phyloP scores from a whole-genome alignment of 2,113 vertebrate genomes.

The Perca fluviatilis region DNA sequence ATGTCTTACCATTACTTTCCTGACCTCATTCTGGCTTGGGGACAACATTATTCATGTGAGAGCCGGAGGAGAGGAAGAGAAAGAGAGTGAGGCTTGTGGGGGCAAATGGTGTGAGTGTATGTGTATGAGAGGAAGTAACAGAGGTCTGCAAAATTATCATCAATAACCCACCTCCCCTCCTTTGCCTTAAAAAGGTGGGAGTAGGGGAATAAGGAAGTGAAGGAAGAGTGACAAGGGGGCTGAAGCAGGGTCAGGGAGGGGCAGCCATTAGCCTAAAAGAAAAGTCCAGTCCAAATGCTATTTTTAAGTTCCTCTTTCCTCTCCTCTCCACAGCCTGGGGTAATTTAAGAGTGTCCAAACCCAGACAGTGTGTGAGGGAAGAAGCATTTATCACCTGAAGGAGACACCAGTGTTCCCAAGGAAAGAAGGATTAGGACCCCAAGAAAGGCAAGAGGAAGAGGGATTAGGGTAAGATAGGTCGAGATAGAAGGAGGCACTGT shows the following conservation, averaged over 20 bases:
- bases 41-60: constrained; percentile 82
- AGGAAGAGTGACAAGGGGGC: constrained; percentile 48
- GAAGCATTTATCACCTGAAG: constrained; percentile 79
- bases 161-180: constrained; percentile 77
- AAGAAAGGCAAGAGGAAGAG: constrained; percentile 33
- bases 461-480: constrained; percentile 28
- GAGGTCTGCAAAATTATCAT: constrained; percentile 79
- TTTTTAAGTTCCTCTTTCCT: constrained; percentile 79
- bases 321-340: constrained; percentile 69
- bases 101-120: constrained; percentile 41
- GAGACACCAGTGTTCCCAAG: constrained; percentile 76
- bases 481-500: constrained; percentile 17
- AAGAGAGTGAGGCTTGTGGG: constrained; percentile 63
- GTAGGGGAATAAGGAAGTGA: constrained; percentile 46
- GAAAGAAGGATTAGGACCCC: constrained; percentile 65
- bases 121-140: constrained; percentile 40
- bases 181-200: constrained; percentile 51
- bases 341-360: constrained; percentile 81
- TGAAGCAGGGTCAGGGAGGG: constrained; percentile 52
- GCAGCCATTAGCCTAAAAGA: constrained; percentile 75
- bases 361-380: constrained; percentile 66
- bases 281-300: constrained; percentile 72
- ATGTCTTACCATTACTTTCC: constrained; percentile 75
- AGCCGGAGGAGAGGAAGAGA: constrained; percentile 63
- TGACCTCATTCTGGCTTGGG: constrained; percentile 84